Evolutionary conservation across 2,797 vertebrate species (phyloP).

Genomic region (Cyprinodon diabolis): DNA sequence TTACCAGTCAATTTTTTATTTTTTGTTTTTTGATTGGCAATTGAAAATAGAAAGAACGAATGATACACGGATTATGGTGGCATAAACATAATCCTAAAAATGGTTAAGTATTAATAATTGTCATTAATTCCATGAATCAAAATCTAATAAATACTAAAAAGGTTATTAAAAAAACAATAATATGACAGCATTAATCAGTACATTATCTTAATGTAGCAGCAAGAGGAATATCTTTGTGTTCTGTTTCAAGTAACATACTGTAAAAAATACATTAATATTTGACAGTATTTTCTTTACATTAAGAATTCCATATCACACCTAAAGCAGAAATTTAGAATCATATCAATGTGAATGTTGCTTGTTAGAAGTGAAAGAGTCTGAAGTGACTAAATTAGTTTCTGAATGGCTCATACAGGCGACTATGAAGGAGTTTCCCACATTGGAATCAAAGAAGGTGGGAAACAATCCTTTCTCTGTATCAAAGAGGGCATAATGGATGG

Average conservation of each 20-base stretch:
- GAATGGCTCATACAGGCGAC: slow-evolving; percentile 31
- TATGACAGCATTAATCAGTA: not conserved
- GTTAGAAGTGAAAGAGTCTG: slow-evolving; percentile 6
- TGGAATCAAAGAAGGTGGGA: slow-evolving; percentile 37
- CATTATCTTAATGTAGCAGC: not conserved
- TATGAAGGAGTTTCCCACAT: slow-evolving; percentile 44
- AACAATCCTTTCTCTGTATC: slow-evolving; percentile 59
- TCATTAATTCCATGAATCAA: not conserved
- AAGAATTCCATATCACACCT: not conserved
- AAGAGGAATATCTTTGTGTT: not conserved
- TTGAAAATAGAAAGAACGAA: too few relatives aligned
- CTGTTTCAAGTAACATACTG: not conserved
- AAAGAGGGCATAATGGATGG: slow-evolving; percentile 61
- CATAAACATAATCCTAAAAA: not conserved
- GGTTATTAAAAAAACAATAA: not conserved
- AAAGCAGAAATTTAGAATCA: slow-evolving; percentile 2
- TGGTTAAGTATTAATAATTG: not conserved
- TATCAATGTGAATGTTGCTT: not conserved
- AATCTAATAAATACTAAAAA: not conserved
- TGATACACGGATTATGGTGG: too few relatives aligned
- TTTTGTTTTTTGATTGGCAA: too few relatives aligned
- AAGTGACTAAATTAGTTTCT: slow-evolving; percentile 13
- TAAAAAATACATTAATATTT: too few relatives aligned
- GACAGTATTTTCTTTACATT: too few relatives aligned
- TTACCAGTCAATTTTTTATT: too few relatives aligned